Percentiles rank a stretch among this genome's conserved stretches.
Conservation (phyloP, 2,888 invertebrate genomes). For the Hybos culiciformis region DNA sequence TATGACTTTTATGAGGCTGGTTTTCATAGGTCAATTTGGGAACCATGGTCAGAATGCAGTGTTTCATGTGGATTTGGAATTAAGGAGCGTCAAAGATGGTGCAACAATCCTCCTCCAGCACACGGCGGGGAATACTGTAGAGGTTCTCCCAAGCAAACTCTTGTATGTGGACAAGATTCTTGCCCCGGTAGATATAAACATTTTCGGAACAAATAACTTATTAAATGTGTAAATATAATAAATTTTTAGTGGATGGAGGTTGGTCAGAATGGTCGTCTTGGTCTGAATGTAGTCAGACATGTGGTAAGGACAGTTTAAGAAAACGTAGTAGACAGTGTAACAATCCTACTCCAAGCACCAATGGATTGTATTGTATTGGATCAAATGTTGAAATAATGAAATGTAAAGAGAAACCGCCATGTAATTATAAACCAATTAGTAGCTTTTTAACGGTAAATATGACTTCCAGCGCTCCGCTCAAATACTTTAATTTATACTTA, state of each 20-base stretch:
- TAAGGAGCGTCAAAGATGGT: slow-evolving; percentile 22
- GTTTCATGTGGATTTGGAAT: slow-evolving; percentile 29
- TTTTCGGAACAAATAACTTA: neutral
- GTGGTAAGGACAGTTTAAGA: slow-evolving; percentile 25
- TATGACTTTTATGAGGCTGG: neutral
- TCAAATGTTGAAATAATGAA: slow-evolving; percentile 17
- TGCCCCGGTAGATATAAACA: slow-evolving; percentile 9
- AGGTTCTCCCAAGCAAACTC: slow-evolving; percentile 17
- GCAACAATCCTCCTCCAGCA: slow-evolving; percentile 27
- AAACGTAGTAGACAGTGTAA: slow-evolving; percentile 25
- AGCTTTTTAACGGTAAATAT: neutral
- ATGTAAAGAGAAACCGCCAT: slow-evolving; percentile 7
- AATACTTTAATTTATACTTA: no score
- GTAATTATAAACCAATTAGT: neutral
- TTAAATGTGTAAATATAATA: neutral
- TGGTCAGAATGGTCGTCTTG: slow-evolving; percentile 32
- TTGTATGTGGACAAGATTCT: slow-evolving; percentile 9
- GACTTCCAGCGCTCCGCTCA: no score
- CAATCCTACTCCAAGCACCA: slow-evolving; percentile 27
- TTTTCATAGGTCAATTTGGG: slow-evolving; percentile 28
- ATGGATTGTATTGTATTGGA: slow-evolving; percentile 31
- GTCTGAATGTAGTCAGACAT: slow-evolving; percentile 29
- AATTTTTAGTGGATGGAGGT: slow-evolving; percentile 10
- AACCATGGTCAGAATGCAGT: slow-evolving; percentile 29
- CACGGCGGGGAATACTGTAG: slow-evolving; percentile 33